phyloP scores from a whole-genome alignment of 2,113 vertebrate genomes.

The Neogale vison region DNA sequence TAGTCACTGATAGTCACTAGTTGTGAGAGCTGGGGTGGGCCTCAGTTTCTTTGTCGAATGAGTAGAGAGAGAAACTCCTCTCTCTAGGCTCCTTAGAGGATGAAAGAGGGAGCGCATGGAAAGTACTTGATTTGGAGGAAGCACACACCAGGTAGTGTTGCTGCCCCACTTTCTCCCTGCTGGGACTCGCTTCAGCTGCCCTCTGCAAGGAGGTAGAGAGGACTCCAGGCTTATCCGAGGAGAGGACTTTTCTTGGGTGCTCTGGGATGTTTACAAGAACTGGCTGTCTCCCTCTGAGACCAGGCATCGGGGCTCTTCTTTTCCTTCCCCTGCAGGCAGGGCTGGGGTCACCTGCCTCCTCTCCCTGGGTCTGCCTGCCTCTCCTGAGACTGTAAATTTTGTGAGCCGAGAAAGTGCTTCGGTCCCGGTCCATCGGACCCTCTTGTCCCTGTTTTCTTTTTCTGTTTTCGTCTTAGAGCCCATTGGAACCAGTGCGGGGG shows the following conservation, averaged over 20 bases:
- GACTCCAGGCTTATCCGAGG: background rate
- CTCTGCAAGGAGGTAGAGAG: background rate
- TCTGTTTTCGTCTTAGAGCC: background rate
- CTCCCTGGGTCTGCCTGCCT: background rate
- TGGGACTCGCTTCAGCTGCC: background rate
- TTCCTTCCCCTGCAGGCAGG: background rate
- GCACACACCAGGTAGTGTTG: accelerated
- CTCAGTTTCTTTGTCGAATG: background rate
- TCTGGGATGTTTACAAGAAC: background rate
- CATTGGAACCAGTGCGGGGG: background rate
- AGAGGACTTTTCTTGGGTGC: background rate
- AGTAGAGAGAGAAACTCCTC: background rate
- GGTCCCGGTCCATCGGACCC: accelerated
- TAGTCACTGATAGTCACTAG: background rate
- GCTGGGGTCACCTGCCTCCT: background rate
- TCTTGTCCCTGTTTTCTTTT: background rate
- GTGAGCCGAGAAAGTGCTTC: background rate
- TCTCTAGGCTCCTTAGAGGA: background rate
- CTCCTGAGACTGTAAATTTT: background rate
- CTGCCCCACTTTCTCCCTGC: background rate
- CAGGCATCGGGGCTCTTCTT: background rate
- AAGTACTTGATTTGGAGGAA: background rate
- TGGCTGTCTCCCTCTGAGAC: background rate
- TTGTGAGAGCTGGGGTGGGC: accelerated
- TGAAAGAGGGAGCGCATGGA: background rate